Conservation (phyloP, 1,140 invertebrate genomes). For the Apis dorsata region DNA sequence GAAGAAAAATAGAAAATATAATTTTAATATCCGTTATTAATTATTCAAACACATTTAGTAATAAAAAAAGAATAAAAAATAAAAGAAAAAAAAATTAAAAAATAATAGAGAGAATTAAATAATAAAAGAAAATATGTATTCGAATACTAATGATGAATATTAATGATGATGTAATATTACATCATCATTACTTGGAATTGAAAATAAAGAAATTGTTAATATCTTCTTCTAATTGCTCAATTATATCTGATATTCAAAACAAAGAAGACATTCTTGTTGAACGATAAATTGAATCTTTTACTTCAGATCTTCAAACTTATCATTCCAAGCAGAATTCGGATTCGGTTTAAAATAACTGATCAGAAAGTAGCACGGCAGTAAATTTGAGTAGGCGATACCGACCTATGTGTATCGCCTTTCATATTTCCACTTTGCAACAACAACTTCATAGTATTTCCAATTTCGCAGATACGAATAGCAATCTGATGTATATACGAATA, state of each 20-base stretch:
- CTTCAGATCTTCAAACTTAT: not conserved
- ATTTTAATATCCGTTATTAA: no score
- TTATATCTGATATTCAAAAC: no score
- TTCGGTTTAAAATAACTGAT: conserved; percentile 46
- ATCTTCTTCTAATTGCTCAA: not conserved
- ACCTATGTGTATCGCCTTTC: conserved; percentile 18
- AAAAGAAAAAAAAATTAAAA: no score
- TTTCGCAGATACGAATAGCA: not conserved
- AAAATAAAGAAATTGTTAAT: not conserved
- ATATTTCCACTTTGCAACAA: conserved; percentile 6
- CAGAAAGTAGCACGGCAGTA: conserved; percentile 40
- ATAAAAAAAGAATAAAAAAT: no score
- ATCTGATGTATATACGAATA: not conserved
- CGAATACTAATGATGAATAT: no score
- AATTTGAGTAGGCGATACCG: conserved; percentile 27
- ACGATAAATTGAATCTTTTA: not conserved
- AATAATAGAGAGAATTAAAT: no score
- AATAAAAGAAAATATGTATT: no score
- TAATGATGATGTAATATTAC: no score
- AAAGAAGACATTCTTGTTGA: not conserved
- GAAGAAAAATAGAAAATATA: no score
- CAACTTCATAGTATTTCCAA: not conserved
- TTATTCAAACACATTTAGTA: no score
- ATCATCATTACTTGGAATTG: no score
- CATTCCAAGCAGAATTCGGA: conserved; percentile 10